Evolutionary conservation across 2,888 invertebrate genomes (phyloP), one percentile per base, ranked within the genome.

Genomic region (Trissolcus japonicus): DNA sequence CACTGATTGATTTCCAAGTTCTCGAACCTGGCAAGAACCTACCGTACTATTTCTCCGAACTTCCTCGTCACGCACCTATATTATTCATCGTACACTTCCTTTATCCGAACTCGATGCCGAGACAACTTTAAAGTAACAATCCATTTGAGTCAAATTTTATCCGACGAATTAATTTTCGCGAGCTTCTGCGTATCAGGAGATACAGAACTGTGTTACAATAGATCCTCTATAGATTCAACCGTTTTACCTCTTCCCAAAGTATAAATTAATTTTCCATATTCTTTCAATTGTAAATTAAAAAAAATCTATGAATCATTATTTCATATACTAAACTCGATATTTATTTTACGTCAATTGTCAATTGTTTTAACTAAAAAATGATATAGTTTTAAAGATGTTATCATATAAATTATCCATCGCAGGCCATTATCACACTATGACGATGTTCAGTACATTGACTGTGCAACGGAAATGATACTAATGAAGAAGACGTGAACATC

Each of bases 1-100:
- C 84, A 83, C 85, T 87, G 87, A 87, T 87, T 88, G 87, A 87
- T 87, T 86, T 83, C 81, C 86, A 88, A 87, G 84, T 87, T 87
- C 83, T 82, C 80, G 25, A 62, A 79, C 76, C 69, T 75, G 77
- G 78, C 85, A 83, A 85, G 85, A 85, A 83, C 83, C 84, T 85
- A 35, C 35, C 11, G 35, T 35, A 81, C 79, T 65, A 77, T 79
- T 63, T 76, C 71, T 76, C 75, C 60, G 66, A 68, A 69, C 81
- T 78, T 66, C 75, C 73, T 69, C 62, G 73, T 78, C 80, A 67
- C 76, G 74, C 66, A 59, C 67, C 74, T 79, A 74, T 74, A 75
- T 74, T 78, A 76, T 76, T 80, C 57, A 73, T 72, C 69, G 69
- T 68, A 67, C 76, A 78, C 65, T 79, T 75, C 72, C 72, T 60